Evolutionary conservation across 2,113 vertebrate species (phyloP).

Genomic region (Cynoglossus semilaevis): DNA sequence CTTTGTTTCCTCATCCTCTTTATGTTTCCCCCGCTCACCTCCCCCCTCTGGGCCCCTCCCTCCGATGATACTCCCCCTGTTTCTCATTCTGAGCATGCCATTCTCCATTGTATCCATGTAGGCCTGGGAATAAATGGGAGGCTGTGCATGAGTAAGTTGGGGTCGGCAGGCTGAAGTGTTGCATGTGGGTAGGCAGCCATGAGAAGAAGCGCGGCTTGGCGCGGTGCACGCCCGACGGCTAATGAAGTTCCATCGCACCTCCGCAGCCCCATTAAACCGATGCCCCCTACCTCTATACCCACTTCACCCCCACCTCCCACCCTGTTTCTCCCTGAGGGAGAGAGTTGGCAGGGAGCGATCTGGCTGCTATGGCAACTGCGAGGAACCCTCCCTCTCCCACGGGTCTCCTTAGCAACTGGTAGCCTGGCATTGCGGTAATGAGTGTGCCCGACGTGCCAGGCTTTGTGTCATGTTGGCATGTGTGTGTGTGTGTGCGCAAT

Average conservation of each 20-base stretch:
- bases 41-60: conserved; percentile 43
- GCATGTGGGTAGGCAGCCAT: conserved; percentile 57
- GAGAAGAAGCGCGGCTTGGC: conserved; percentile 48
- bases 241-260: conserved; percentile 72
- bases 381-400: conserved; percentile 81
- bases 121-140: conserved; percentile 58
- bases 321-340: conserved; percentile 74
- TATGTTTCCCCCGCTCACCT: conserved; percentile 52
- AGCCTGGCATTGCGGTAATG: conserved; percentile 80
- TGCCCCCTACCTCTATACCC: conserved; percentile 68
- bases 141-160: conserved; percentile 62
- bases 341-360: conserved; percentile 76
- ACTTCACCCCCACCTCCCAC: conserved; percentile 70
- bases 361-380: conserved; percentile 82
- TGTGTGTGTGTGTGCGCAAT: conserved; percentile 53
- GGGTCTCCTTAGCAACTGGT: conserved; percentile 85
- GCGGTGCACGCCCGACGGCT: conserved; percentile 51
- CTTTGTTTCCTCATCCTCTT: conserved; percentile 47
- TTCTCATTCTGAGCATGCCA: conserved; percentile 62
- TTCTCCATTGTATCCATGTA: conserved; percentile 50
- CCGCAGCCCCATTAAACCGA: conserved; percentile 68
- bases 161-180: conserved; percentile 54
- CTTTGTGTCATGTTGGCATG: conserved; percentile 67
- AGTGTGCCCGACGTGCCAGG: conserved; percentile 79
- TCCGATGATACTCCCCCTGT: conserved; percentile 19